These are phyloP conservation scores for Clytia hemisphaerica DNA, from an alignment of 30 jellyfish, hydroid and myxozoan genomes.

Conservation along the genomic window DNA sequence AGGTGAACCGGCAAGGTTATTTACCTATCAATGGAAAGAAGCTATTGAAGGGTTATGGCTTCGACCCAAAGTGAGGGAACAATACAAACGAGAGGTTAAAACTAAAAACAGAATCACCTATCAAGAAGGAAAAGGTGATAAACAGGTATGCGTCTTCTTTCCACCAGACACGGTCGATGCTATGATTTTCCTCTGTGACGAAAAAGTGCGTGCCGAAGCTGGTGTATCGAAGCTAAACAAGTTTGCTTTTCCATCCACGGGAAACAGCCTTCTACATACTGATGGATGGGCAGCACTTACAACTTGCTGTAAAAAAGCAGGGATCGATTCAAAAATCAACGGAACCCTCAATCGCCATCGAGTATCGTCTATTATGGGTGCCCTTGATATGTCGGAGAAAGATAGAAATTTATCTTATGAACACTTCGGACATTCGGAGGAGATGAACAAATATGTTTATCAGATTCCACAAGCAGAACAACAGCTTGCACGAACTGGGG, in stretches of 20 bases:
- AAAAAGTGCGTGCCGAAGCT: not conserved
- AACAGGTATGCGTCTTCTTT: constrained; percentile 23
- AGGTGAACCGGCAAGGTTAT: constrained; percentile 13
- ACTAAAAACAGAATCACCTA: constrained; percentile 22
- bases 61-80: constrained; percentile 8
- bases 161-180: constrained; percentile 22
- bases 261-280: not conserved
- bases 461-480: too few species aligned
- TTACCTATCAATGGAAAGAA: constrained; percentile 24
- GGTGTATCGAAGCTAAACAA: too few species aligned
- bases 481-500: too few species aligned
- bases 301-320: constrained; percentile 4
- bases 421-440: too few species aligned
- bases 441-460: too few species aligned
- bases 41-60: constrained; percentile 36
- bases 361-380: not conserved
- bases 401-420: too few species aligned
- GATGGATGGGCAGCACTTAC: not conserved
- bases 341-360: constrained; percentile 10
- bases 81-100: not conserved
- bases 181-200: not conserved
- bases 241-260: not conserved
- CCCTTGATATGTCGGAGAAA: too few species aligned
- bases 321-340: not conserved
- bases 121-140: constrained; percentile 35